Percentiles rank a stretch among this genome's conserved stretches.
These are phyloP conservation scores for Dipus sagitta DNA, from an alignment of 2,797 vertebrate species.

Conservation along the genomic window DNA sequence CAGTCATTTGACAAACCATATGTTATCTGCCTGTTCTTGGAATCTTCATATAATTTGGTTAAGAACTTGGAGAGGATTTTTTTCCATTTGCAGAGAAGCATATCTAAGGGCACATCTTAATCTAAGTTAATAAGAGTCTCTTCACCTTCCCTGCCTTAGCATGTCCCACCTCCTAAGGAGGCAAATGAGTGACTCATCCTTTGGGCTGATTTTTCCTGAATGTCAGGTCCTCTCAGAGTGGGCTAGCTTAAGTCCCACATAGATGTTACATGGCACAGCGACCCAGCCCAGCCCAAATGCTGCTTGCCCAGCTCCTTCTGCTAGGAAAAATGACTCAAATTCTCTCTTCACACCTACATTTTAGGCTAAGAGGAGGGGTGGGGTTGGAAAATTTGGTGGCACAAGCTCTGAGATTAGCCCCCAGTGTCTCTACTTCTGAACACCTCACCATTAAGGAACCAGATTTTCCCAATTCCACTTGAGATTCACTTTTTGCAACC, in stretches of 20 bases:
- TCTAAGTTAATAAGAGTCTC: constrained; percentile 52
- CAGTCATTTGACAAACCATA: constrained; percentile 50
- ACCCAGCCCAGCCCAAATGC: neutral
- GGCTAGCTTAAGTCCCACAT: neutral
- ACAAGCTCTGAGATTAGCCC: neutral
- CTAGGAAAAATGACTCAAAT: constrained; percentile 20
- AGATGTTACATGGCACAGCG: neutral
- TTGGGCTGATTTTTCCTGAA: constrained; percentile 54
- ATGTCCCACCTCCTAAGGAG: constrained; percentile 58
- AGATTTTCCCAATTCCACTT: constrained; percentile 14
- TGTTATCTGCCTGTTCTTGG: constrained; percentile 38
- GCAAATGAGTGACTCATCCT: constrained; percentile 71
- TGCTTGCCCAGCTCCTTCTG: constrained; percentile 34
- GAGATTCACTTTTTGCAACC: neutral
- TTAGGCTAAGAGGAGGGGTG: neutral
- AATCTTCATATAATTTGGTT: constrained; percentile 54
- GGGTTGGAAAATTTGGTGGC: neutral
- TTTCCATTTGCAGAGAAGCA: constrained; percentile 51
- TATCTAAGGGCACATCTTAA: constrained; percentile 69
- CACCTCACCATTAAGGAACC: neutral
- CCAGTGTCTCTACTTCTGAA: constrained; percentile 19
- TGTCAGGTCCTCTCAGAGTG: constrained; percentile 60
- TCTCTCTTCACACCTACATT: constrained; percentile 42
- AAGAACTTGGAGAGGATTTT: constrained; percentile 6
- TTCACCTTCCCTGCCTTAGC: constrained; percentile 56